Conservation (phyloP, 2,113 vertebrate genomes). For the Anser brachyrhynchus region DNA sequence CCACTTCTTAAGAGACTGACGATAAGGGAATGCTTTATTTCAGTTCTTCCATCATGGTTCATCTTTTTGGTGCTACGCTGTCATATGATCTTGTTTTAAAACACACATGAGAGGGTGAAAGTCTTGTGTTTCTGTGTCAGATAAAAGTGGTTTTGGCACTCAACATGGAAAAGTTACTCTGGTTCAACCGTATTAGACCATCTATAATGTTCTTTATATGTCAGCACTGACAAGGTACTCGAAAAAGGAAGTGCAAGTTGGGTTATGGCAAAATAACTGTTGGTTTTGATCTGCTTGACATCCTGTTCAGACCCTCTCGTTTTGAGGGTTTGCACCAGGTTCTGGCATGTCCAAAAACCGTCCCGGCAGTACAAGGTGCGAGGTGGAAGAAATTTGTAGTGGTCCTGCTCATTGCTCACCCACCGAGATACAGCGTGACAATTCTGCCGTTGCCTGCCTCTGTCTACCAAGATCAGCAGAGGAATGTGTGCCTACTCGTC, state of each 20-base stretch:
- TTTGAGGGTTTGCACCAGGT: neutral
- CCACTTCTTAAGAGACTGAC: neutral
- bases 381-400: neutral
- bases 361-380: neutral
- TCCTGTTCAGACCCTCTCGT: neutral
- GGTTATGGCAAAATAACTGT: neutral
- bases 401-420: neutral
- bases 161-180: neutral
- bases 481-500: accelerated
- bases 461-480: neutral
- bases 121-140: neutral
- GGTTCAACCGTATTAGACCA: neutral
- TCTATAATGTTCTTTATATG: neutral
- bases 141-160: neutral
- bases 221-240: neutral
- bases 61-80: neutral
- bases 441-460: neutral
- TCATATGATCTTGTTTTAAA: neutral
- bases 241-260: neutral
- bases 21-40: neutral
- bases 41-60: neutral
- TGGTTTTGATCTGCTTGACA: neutral
- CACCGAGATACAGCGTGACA: neutral
- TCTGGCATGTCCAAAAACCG: neutral
- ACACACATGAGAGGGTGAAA: neutral